A percentile compares a stretch with the other conserved stretches of the same genome.
phyloP scores from a whole-genome alignment of 2,113 vertebrate genomes.

The Ivindomyrus marchei region DNA sequence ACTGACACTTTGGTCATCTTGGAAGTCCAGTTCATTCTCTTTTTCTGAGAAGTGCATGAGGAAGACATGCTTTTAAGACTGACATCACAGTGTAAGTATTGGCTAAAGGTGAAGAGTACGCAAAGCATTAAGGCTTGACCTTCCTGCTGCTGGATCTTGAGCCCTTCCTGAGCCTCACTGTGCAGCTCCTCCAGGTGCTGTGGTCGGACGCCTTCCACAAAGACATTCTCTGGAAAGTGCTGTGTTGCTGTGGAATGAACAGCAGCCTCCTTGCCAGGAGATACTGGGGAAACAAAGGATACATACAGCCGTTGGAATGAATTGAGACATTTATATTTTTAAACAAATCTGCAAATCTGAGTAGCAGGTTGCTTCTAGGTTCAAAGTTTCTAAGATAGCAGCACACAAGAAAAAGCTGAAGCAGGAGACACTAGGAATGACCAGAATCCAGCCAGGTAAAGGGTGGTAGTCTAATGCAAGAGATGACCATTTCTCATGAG shows the following conservation, averaged over 20 bases:
- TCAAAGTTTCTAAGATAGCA: too few relatives aligned
- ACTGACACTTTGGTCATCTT: slow-evolving; percentile 74
- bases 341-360: too few relatives aligned
- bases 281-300: slow-evolving; percentile 30
- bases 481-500: too few relatives aligned
- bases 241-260: slow-evolving; percentile 42
- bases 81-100: background rate
- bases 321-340: too few relatives aligned
- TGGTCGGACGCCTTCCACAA: slow-evolving; percentile 74
- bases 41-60: slow-evolving; percentile 62
- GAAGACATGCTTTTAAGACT: slow-evolving; percentile 42
- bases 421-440: too few relatives aligned
- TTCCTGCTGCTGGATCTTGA: slow-evolving; percentile 83
- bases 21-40: slow-evolving; percentile 67
- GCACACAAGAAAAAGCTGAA: too few relatives aligned
- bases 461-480: too few relatives aligned
- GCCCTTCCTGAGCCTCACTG: slow-evolving; percentile 78
- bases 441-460: too few relatives aligned
- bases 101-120: background rate
- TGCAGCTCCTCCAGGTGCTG: slow-evolving; percentile 85
- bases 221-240: slow-evolving; percentile 78
- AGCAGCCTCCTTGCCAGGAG: slow-evolving; percentile 51
- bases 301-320: slow-evolving; percentile 36
- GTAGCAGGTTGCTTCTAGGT: too few relatives aligned
- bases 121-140: slow-evolving; percentile 53